Evolutionary conservation across 2,888 invertebrate species (phyloP).

Genomic region (Fragum whitleyi): DNA sequence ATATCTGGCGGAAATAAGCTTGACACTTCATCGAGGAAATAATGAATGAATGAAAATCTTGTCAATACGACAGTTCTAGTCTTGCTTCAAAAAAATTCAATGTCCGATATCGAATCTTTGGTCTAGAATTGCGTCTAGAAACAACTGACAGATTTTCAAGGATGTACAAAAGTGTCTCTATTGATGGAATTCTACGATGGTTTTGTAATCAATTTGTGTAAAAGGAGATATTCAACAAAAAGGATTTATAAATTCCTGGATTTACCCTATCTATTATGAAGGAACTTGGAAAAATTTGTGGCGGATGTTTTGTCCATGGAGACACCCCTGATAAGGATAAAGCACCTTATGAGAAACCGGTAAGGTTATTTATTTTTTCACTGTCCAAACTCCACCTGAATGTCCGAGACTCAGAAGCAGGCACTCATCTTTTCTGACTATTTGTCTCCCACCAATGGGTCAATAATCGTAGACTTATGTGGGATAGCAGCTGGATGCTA

Average conservation of each 20-base stretch:
- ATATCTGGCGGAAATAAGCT: constrained; percentile 1
- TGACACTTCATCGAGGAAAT: background rate
- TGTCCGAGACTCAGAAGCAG: too few relatives aligned
- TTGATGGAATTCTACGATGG: background rate
- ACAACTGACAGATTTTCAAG: background rate
- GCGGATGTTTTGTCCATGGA: constrained; percentile 61
- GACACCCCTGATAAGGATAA: constrained; percentile 58
- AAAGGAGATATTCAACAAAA: background rate
- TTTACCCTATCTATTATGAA: constrained; percentile 40
- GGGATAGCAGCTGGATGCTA: too few relatives aligned
- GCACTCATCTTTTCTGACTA: too few relatives aligned
- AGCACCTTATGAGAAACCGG: constrained; percentile 54
- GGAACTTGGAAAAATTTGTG: constrained; percentile 61
- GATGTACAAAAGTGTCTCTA: too few relatives aligned
- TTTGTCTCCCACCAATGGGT: too few relatives aligned
- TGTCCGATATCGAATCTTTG: background rate
- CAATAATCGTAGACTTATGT: too few relatives aligned
- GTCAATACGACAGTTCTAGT: background rate
- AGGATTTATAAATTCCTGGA: background rate
- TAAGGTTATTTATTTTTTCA: constrained; percentile 23
- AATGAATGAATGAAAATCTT: background rate
- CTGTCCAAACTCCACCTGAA: too few relatives aligned
- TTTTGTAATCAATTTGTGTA: background rate
- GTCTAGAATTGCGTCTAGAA: background rate
- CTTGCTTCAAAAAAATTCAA: background rate